Base-by-base conservation (phyloP, 2,797 vertebrate species). In the Chloroceryle amazona region DNA sequence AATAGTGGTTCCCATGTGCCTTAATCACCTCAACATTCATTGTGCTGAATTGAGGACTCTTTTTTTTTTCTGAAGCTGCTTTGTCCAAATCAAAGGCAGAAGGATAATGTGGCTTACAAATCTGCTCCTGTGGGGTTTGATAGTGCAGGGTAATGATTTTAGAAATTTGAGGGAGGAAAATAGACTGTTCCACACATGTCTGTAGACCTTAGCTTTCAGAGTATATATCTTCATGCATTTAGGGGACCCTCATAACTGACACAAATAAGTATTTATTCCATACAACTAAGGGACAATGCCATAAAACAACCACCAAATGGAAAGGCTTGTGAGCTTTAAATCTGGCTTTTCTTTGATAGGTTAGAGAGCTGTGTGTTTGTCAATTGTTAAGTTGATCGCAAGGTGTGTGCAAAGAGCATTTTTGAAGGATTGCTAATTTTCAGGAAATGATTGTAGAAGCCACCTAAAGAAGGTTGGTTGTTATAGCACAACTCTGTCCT, bases 391-490 rank as follows among this genome's bases (percentile, higher is more conserved):
- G 66, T 14, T 73, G 51, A 79, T 84, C 42, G 39, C 25, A 58
- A 67, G 51, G 7, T 47, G 12, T 75, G 21, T 70, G 25, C 25
- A 74, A 68, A 66, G 11, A 86, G 19, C 8, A 22, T 81, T 85
- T 86, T 54, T 90, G 52, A 94, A 91, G 22, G 22, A 62, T 61
- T 72, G 14, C 35, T 81, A 93, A 49, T 82, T 93, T 93, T 88
- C 37, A 62, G 66, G 35, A 83, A 63, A 17, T 35, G 3, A 20
- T 19, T 91, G 29, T 35, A 78, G 72, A 79, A 74, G 5, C 85
- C 8, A 20, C 61, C 49, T 66, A 63, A 52, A 81, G 5, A 16
- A 72, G 19, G 10, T 55, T 35, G 72, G 2, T 29, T 71, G 15
- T 65, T 72, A 22, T 6, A 67, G 41, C 29, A 49, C 19, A 51